Evolutionary conservation across 2,888 invertebrate genomes (phyloP), one percentile per base, ranked within the genome.

Genomic region (Amaurobius ferox): DNA sequence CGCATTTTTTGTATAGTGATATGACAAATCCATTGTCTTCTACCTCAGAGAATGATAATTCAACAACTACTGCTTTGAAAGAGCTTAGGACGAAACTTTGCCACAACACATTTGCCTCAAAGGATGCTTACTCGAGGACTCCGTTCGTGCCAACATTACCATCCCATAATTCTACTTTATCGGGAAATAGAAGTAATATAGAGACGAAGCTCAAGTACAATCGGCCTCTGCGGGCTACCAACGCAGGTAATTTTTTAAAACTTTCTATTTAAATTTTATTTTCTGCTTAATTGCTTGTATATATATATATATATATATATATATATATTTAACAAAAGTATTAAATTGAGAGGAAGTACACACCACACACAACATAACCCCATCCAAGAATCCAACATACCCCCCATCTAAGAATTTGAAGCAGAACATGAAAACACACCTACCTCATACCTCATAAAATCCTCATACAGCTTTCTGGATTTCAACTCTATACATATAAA

Each of bases 1-100:
- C 97, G 44, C 97, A 97, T 92, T 94, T 96, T 90, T 96, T 95
- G 90, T 96, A 96, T 93, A 88, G 93, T 93, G 89, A 94, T 89
- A 94, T 95, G 89, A 93, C 93, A 81, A 94, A 94, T 73, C 94
- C 95, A 89, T 95, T 95, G 90, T 95, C 95, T 19, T 48, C 89
- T 86, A 61, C 89, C 61, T 74, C 83, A 68, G 83, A 44, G 2
- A 26, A 39, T 0, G 78, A 83, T 16, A 87, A 87, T 68, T 72
- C 81, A 13, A 77, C 88, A 32, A 85, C 87, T 11, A 55, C 87
- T 16, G 79, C 77, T n/a, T 30, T 88, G 26, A 68, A 28, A 11
- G 79, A 86, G 23, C 48, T 88, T 40, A 85, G 76, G 39, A 44
- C 87, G 16, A 89, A 89, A 71, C 88, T 89, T 26, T 90, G 90